Conservation (phyloP, 2,888 invertebrate species). For the Polyommatus icarus region DNA sequence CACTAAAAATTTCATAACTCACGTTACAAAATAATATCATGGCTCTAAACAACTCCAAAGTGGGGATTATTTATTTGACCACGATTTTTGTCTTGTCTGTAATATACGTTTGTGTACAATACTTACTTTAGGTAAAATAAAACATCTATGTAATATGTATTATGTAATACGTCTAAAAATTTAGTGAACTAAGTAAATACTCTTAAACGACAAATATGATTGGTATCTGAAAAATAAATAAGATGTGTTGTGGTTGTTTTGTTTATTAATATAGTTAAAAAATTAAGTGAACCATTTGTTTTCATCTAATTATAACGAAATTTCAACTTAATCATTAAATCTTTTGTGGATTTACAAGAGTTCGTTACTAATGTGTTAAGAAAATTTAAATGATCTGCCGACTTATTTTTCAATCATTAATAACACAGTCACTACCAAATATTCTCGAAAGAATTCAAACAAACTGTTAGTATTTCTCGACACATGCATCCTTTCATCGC, state of each 20-base stretch:
- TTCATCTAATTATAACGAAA: background rate
- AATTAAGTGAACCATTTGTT: background rate
- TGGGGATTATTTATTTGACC: too few species aligned
- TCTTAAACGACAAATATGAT: too few species aligned
- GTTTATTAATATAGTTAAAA: background rate
- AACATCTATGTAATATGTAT: too few species aligned
- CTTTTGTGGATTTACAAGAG: constrained; percentile 24
- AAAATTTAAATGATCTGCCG: constrained; percentile 37
- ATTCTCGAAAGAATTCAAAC: constrained; percentile 65
- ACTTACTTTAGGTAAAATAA: too few species aligned
- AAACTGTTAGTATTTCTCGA: constrained; percentile 56
- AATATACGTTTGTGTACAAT: too few species aligned
- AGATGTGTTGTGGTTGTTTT: background rate
- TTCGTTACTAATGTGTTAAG: constrained; percentile 25
- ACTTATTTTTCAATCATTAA: constrained; percentile 57
- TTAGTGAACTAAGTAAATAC: too few species aligned
- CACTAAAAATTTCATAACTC: too few species aligned
- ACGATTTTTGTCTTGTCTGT: too few species aligned
- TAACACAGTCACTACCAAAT: constrained; percentile 69
- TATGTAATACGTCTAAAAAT: too few species aligned
- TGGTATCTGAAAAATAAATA: background rate
- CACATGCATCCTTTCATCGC: constrained; percentile 74
- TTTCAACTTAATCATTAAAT: constrained; percentile 4
- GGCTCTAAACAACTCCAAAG: too few species aligned
- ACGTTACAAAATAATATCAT: too few species aligned